phyloP scores from a whole-genome alignment of 2,888 invertebrate genomes.

The Bruchidius siliquastri region DNA sequence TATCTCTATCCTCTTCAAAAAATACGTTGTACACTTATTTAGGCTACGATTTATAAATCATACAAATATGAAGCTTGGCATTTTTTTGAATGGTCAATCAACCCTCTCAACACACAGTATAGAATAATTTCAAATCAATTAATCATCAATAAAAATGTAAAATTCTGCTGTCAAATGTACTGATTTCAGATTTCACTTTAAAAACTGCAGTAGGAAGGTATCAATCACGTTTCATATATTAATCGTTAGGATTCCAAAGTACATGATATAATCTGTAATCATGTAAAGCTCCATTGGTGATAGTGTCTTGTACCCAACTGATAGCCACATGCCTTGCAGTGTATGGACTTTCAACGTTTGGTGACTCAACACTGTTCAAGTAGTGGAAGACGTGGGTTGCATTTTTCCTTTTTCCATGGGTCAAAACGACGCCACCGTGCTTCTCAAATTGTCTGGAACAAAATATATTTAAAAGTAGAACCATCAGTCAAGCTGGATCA shows the following conservation, averaged over 20 bases:
- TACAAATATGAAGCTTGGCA: too few species aligned
- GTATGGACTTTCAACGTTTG: conserved; percentile 28
- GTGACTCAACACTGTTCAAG: conserved; percentile 26
- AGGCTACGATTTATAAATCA: too few species aligned
- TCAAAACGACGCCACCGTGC: conserved; percentile 52
- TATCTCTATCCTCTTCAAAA: too few species aligned
- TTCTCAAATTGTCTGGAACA: conserved; percentile 59
- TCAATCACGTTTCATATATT: neutral
- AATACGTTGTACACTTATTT: too few species aligned
- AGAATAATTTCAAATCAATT: too few species aligned
- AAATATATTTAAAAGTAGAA: too few species aligned
- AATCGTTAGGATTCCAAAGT: conserved; percentile 22
- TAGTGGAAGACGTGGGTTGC: conserved; percentile 46
- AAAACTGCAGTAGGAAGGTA: neutral
- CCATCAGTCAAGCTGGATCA: too few species aligned
- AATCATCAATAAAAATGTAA: too few species aligned
- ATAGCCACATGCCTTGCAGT: conserved; percentile 39
- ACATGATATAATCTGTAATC: conserved; percentile 36
- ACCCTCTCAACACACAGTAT: too few species aligned
- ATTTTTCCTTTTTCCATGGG: conserved; percentile 30
- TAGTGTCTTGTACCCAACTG: conserved; percentile 47
- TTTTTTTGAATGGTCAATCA: too few species aligned
- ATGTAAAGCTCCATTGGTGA: conserved; percentile 36
- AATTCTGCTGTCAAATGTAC: too few species aligned
- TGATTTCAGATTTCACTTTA: neutral